phyloP scores from a whole-genome alignment of 2,797 vertebrate genomes.

The Myripristis jacobus region DNA sequence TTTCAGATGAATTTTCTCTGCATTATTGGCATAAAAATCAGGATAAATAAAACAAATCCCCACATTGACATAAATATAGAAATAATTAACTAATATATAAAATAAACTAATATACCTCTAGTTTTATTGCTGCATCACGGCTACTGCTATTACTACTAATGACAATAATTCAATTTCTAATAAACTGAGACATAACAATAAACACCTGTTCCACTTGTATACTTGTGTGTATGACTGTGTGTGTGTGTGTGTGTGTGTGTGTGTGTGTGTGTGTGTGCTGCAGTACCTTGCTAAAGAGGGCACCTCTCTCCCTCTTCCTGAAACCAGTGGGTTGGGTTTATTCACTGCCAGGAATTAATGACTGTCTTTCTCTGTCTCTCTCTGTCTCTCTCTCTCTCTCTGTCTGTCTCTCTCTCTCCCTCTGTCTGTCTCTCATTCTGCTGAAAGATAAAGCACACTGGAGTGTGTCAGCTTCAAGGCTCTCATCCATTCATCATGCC shows the following conservation, averaged over 20 bases:
- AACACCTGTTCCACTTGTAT: no score
- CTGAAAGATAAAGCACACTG: constrained; percentile 9
- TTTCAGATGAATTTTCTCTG: no score
- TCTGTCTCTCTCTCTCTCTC: not conserved
- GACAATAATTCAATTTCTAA: no score
- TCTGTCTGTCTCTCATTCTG: not conserved
- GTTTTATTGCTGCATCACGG: no score
- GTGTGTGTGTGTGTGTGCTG: not conserved
- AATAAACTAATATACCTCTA: no score
- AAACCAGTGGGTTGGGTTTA: constrained; percentile 9
- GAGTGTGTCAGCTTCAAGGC: constrained; percentile 13
- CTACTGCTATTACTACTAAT: no score
- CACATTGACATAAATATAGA: no score
- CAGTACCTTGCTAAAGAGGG: constrained; percentile 7
- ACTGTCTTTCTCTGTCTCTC: constrained; percentile 16
- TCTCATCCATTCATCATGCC: constrained; percentile 41
- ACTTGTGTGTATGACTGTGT: not conserved
- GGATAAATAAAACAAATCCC: no score
- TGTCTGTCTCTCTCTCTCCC: constrained; percentile 10
- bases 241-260: not conserved
- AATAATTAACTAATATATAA: no score
- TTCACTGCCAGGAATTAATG: constrained; percentile 2
- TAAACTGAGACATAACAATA: no score
- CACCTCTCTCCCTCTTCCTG: not conserved
- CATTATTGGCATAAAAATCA: no score